Conservation (phyloP, 2,797 vertebrate genomes). For the Pseudomugil tenellus region DNA sequence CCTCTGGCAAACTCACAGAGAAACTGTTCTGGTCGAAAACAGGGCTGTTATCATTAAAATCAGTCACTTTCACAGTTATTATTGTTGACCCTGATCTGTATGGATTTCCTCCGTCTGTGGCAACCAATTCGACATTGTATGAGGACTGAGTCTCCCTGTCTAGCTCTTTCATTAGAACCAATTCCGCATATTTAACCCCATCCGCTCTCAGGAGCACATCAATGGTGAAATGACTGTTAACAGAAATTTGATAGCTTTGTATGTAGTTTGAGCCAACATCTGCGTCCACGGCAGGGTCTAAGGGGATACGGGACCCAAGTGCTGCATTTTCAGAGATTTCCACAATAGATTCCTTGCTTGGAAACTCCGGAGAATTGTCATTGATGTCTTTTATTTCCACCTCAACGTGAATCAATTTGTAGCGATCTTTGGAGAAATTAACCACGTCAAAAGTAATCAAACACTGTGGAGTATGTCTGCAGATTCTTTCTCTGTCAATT, state of each 20-base stretch:
- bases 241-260: constrained; percentile 92
- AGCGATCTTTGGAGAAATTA: constrained; percentile 90
- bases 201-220: constrained; percentile 94
- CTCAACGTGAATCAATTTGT: constrained; percentile 93
- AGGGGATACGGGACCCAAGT: constrained; percentile 88
- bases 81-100: constrained; percentile 86
- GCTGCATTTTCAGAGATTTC: constrained; percentile 92
- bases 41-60: constrained; percentile 95
- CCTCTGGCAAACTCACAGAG: constrained; percentile 89
- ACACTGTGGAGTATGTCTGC: constrained; percentile 87
- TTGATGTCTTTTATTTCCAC: constrained; percentile 95
- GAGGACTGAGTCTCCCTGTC: constrained; percentile 91
- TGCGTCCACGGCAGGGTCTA: constrained; percentile 89
- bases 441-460: constrained; percentile 94
- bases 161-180: constrained; percentile 92
- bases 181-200: constrained; percentile 92
- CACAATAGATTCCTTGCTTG: constrained; percentile 84
- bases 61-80: constrained; percentile 89
- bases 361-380: constrained; percentile 92
- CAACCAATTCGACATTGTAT: constrained; percentile 89
- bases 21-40: constrained; percentile 88
- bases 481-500: constrained; percentile 91
- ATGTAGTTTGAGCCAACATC: constrained; percentile 93
- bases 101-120: constrained; percentile 90
- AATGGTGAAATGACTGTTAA: constrained; percentile 91